These are phyloP conservation scores for Alsophila aescularia DNA, from an alignment of 2,888 invertebrate genomes.

Conservation along the genomic window DNA sequence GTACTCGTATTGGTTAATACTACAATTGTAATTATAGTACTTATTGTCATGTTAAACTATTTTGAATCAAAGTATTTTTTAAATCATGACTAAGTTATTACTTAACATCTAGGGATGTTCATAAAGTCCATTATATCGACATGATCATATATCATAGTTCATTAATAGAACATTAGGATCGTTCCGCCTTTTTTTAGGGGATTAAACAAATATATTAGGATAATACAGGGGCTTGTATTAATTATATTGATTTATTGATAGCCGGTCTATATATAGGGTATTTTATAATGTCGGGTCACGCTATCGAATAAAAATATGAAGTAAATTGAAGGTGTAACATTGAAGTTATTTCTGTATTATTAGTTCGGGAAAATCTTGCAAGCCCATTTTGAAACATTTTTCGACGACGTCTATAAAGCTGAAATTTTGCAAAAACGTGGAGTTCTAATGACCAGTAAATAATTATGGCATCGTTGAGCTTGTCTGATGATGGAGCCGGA, in stretches of 20 bases:
- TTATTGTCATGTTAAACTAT: too few relatives aligned
- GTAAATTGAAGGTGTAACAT: background rate
- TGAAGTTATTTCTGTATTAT: background rate
- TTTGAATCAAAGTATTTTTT: too few relatives aligned
- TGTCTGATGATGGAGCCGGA: too few relatives aligned
- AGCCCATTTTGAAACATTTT: too few relatives aligned
- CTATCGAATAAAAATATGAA: slow-evolving; percentile 49
- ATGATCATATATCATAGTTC: slow-evolving; percentile 51
- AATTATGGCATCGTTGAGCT: too few relatives aligned
- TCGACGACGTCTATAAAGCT: too few relatives aligned
- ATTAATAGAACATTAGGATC: slow-evolving; percentile 46
- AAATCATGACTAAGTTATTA: too few relatives aligned
- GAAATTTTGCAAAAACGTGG: too few relatives aligned
- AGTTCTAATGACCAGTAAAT: too few relatives aligned
- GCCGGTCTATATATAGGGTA: slow-evolving; percentile 17
- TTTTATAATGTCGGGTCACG: slow-evolving; percentile 63
- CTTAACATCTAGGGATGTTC: slow-evolving; percentile 10
- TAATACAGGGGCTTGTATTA: slow-evolving; percentile 58
- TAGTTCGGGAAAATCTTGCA: too few relatives aligned
- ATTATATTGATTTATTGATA: slow-evolving; percentile 65
- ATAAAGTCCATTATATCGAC: slow-evolving; percentile 26
- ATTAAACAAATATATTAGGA: slow-evolving; percentile 74
- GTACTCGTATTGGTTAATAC: too few relatives aligned
- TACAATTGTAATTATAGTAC: too few relatives aligned
- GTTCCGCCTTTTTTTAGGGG: slow-evolving; percentile 50